Evolutionary conservation across 2,888 invertebrate genomes (phyloP).

Genomic region (Pristionchus mayeri): DNA sequence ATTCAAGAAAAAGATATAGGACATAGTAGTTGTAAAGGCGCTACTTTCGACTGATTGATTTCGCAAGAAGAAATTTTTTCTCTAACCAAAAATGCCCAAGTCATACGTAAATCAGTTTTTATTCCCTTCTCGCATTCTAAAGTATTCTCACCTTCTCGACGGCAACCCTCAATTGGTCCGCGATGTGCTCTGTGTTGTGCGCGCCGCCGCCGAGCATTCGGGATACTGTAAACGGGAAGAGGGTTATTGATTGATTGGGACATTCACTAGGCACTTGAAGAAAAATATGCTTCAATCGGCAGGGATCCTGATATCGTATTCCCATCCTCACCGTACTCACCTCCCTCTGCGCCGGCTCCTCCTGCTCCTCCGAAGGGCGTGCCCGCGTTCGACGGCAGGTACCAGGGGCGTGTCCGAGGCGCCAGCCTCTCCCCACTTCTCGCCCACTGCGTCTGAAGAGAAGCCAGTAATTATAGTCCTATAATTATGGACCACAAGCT

Average conservation of each 20-base stretch:
- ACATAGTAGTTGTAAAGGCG: too few species aligned
- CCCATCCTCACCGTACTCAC: not conserved
- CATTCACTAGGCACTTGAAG: not conserved
- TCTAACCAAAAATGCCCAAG: too few species aligned
- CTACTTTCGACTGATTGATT: too few species aligned
- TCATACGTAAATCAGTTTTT: not conserved
- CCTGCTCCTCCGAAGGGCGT: conserved; percentile 48
- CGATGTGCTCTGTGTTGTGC: conserved; percentile 53
- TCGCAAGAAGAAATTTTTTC: too few species aligned
- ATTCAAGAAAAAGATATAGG: too few species aligned
- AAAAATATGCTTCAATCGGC: not conserved
- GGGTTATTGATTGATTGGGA: too few species aligned
- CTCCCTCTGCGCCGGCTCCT: not conserved
- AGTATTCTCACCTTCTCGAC: conserved; percentile 58
- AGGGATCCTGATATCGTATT: not conserved
- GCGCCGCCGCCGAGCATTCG: conserved; percentile 41
- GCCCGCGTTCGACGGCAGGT: conserved; percentile 54
- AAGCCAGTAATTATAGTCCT: too few species aligned
- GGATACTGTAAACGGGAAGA: conserved; percentile 5
- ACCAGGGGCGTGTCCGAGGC: conserved; percentile 62
- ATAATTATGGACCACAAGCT: too few species aligned
- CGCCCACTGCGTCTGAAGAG: conserved; percentile 52
- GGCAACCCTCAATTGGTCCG: conserved; percentile 62
- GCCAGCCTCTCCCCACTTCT: conserved; percentile 59
- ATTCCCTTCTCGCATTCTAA: not conserved